phyloP scores from a whole-genome alignment of 2,113 vertebrate species.

The Cariama cristata region DNA sequence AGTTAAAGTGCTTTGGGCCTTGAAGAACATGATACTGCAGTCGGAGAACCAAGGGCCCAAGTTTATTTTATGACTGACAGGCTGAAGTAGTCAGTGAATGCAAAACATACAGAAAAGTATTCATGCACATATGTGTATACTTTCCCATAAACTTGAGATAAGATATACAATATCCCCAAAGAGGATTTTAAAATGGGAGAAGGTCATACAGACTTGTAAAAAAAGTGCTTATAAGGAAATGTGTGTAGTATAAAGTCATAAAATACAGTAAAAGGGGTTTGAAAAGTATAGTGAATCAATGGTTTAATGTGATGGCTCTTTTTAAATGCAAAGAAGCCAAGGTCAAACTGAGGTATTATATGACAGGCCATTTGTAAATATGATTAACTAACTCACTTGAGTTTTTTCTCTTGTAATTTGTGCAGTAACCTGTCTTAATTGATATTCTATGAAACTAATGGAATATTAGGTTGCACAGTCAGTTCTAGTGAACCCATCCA shows the following conservation, averaged over 20 bases:
- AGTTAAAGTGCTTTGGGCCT: neutral
- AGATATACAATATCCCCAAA: neutral
- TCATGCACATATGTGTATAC: neutral
- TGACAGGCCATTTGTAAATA: constrained; percentile 11
- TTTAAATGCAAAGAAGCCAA: constrained; percentile 6
- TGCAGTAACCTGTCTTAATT: neutral
- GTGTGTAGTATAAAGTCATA: neutral
- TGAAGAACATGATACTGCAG: neutral
- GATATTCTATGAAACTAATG: neutral
- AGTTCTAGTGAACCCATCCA: neutral
- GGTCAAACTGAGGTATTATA: neutral
- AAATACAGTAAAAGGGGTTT: neutral
- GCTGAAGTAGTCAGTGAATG: neutral
- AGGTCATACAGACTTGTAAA: neutral
- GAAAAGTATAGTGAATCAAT: neutral
- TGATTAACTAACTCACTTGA: constrained; percentile 13
- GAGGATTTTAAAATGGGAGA: neutral
- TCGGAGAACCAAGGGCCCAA: neutral
- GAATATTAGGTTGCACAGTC: neutral
- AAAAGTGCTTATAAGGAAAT: neutral
- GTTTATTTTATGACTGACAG: neutral
- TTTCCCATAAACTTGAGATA: neutral
- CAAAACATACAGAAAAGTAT: neutral
- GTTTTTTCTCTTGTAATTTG: neutral
- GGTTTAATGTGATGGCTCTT: neutral